Percentiles rank a stretch among this genome's conserved stretches.
Evolutionary conservation across 2,888 invertebrate species (phyloP).

Genomic region (Cecidostiba fungosa): DNA sequence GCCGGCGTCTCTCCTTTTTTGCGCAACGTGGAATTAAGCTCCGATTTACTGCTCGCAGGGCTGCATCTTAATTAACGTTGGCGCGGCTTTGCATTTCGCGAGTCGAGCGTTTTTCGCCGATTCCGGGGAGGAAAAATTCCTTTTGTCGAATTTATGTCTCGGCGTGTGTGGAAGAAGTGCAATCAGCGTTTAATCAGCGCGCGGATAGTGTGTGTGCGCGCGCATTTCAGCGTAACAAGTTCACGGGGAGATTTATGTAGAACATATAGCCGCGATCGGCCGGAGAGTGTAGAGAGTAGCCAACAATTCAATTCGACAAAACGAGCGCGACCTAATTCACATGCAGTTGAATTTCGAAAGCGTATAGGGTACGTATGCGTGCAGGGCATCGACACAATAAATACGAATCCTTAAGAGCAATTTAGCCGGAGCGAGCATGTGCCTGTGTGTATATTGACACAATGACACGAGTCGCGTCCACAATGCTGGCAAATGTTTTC

Average conservation of each 20-base stretch:
- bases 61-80: conserved; percentile 68
- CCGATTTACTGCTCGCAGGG: conserved; percentile 65
- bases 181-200: conserved; percentile 21
- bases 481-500: conserved; percentile 55
- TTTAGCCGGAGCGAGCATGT: conserved; percentile 26
- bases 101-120: not conserved
- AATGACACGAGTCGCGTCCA: conserved; percentile 44
- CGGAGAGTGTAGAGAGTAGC: not conserved
- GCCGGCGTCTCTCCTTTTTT: conserved; percentile 60
- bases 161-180: not conserved
- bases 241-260: not conserved
- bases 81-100: conserved; percentile 42
- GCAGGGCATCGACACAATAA: conserved; percentile 53
- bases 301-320: conserved; percentile 57
- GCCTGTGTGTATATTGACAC: conserved; percentile 35
- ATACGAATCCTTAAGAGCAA: conserved; percentile 55
- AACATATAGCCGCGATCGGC: not conserved
- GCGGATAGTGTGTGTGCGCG: not conserved
- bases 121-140: not conserved
- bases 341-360: conserved; percentile 53
- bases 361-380: not conserved
- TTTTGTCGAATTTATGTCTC: not conserved
- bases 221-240: conserved; percentile 15
- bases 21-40: conserved; percentile 63
- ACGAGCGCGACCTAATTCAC: conserved; percentile 52